Conservation (phyloP, 2,797 vertebrate species). For the Sorex maritimensis region DNA sequence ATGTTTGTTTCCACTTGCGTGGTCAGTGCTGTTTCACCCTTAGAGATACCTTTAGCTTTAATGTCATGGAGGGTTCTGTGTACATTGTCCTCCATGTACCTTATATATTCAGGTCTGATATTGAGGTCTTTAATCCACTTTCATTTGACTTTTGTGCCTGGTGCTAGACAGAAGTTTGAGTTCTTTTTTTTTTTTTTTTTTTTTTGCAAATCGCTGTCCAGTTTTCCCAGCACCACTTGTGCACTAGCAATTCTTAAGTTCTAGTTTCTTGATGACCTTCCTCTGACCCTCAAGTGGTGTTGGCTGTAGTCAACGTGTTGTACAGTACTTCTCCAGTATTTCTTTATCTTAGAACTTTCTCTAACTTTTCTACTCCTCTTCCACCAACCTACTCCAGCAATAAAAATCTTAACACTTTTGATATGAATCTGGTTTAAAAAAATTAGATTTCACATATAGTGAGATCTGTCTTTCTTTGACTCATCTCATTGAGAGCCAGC, state of each 20-base stretch:
- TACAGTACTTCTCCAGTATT: background rate
- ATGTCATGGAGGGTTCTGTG: no score
- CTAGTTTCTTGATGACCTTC: background rate
- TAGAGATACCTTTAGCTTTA: no score
- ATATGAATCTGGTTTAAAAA: background rate
- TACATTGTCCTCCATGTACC: no score
- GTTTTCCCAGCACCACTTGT: no score
- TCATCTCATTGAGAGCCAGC: background rate
- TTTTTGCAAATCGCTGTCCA: no score
- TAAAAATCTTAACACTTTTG: background rate
- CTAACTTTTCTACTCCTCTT: background rate
- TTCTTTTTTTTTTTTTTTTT: no score
- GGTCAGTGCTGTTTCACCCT: no score
- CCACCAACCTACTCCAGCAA: background rate
- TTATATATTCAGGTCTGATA: no score
- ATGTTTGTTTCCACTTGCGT: no score
- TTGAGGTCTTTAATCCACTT: no score
- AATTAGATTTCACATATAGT: background rate
- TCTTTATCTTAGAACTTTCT: background rate
- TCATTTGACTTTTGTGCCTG: no score
- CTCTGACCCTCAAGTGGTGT: background rate
- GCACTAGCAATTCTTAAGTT: background rate
- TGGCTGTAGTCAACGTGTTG: background rate
- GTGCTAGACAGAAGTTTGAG: no score
- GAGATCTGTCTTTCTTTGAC: background rate